These are phyloP conservation scores for Melinaea marsaeus DNA, from an alignment of 2,888 invertebrate genomes.

Conservation along the genomic window DNA sequence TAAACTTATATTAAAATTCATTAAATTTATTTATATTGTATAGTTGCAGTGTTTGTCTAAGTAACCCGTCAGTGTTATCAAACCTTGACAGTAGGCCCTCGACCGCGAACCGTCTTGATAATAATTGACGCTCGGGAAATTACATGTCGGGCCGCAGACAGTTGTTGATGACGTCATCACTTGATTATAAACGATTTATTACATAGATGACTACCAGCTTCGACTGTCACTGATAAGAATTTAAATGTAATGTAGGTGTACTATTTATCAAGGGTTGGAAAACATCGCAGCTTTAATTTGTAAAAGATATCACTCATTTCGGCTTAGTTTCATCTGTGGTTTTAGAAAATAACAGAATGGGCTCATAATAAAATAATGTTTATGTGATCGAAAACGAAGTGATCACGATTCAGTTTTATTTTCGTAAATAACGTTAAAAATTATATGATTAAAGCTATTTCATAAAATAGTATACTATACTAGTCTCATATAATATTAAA, in stretches of 20 bases:
- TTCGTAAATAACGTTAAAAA: not conserved
- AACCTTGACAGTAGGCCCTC: constrained; percentile 50
- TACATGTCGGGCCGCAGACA: not conserved
- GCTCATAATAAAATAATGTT: too few species aligned
- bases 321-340: too few species aligned
- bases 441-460: not conserved
- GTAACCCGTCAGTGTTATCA: too few species aligned
- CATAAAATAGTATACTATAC: not conserved
- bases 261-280: too few species aligned
- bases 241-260: constrained; percentile 16
- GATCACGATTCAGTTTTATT: not conserved
- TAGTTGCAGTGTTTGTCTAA: not conserved
- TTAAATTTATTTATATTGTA: constrained; percentile 30
- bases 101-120: constrained; percentile 65
- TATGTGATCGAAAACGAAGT: not conserved
- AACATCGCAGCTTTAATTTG: too few species aligned
- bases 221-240: constrained; percentile 30
- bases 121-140: constrained; percentile 53
- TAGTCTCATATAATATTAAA: constrained; percentile 1
- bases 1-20: too few species aligned
- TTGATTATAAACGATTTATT: constrained; percentile 77
- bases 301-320: too few species aligned
- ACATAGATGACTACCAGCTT: constrained; percentile 45
- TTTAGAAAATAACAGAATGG: too few species aligned
- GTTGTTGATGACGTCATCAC: constrained; percentile 34